Base-by-base conservation (phyloP, 2,797 vertebrate species). In the Alauda arvensis region DNA sequence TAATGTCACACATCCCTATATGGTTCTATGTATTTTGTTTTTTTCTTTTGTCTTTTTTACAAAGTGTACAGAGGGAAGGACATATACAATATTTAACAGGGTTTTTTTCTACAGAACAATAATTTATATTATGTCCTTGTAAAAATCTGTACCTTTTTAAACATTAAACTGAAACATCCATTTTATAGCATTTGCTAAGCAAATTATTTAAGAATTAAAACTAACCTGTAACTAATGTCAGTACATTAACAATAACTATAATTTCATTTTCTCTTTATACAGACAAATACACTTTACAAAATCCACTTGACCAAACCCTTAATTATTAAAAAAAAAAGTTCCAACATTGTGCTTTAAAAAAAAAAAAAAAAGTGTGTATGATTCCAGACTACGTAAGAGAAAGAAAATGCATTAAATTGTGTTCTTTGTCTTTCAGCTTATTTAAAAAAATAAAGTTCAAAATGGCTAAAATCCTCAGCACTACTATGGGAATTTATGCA, bases 21-120 rank as follows among this genome's bases (percentile, higher is more conserved):
- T 97, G 97, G 97, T 97, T 98, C 96, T 97, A 97, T 96, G 97
- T 95, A 97, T 94, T 94, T 96, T 92, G 89, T 95, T 96, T 95
- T 94, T 94, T 93, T 77, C 91, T 88, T 94, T 96, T 97, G 97
- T 95, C 96, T 96, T 98, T 97, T 98, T 97, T 98, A 99, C 98
- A 99, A 98, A 98, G 98, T 99, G 97, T 98, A 98, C 98, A 99
- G 98, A 98, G 98, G 98, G 98, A 97, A 96, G 97, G 97, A 97
- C 97, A 97, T 97, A 91, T 94, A 98, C 97, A 97, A 97, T 99
- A 99, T 99, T 98, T 98, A 98, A 98, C 93, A 98, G 98, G 97
- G 96, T 97, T 97, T 98, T 98, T 98, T 94, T 98, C 98, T 99
- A 99, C 98, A 99, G 98, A 99, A 99, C 98, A 99, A 99, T 99